Evolutionary conservation across 2,888 invertebrate genomes (phyloP).

Genomic region (Aelia acuminata): DNA sequence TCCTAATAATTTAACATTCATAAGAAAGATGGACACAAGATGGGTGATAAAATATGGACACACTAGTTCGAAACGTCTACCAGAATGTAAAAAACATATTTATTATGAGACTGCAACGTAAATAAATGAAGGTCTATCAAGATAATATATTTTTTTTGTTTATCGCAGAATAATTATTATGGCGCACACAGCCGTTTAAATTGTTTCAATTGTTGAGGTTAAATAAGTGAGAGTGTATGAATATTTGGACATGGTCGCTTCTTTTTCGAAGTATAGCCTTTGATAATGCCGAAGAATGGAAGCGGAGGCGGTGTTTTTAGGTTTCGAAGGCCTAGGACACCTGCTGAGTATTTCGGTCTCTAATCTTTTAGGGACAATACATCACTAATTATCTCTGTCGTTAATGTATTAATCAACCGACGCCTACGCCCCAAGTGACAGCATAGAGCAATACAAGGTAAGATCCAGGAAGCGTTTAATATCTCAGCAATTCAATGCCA

Average conservation of each 20-base stretch:
- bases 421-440: constrained; percentile 37
- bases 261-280: not conserved
- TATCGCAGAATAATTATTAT: too few species aligned
- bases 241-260: not conserved
- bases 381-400: constrained; percentile 54
- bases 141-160: too few species aligned
- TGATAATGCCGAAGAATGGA: not conserved
- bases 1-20: too few species aligned
- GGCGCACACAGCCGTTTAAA: too few species aligned
- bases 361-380: constrained; percentile 47
- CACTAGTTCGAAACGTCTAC: too few species aligned
- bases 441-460: not conserved
- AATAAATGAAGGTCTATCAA: too few species aligned
- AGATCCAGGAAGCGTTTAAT: not conserved
- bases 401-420: constrained; percentile 52
- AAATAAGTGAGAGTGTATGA: too few species aligned
- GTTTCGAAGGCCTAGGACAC: constrained; percentile 7
- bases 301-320: not conserved
- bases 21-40: too few species aligned
- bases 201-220: too few species aligned
- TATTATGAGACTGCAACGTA: too few species aligned
- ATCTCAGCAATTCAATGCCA: not conserved
- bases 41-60: too few species aligned
- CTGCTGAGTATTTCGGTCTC: constrained; percentile 17
- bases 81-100: too few species aligned